These are phyloP conservation scores for Castor canadensis DNA, from an alignment of 2,113 vertebrate genomes.

Conservation along the genomic window DNA sequence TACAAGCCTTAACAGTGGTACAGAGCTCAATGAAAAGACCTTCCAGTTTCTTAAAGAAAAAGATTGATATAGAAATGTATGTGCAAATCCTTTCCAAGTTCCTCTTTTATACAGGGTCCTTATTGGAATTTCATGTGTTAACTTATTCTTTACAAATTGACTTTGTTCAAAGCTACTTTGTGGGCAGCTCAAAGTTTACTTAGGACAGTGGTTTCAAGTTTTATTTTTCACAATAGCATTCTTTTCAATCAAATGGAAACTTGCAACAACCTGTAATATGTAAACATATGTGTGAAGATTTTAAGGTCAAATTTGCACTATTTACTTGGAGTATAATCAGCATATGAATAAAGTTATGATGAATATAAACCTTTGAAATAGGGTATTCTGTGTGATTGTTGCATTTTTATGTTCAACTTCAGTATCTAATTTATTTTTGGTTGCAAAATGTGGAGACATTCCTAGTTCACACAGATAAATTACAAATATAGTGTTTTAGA, in stretches of 20 bases:
- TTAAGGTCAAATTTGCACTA: conserved; percentile 25
- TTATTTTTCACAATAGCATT: background rate
- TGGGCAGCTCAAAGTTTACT: background rate
- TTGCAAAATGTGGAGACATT: background rate
- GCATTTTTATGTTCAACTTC: background rate
- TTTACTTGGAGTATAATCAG: background rate
- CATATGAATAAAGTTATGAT: background rate
- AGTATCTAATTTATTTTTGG: conserved; percentile 45
- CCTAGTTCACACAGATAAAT: conserved; percentile 30
- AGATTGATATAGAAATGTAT: background rate
- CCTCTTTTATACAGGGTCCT: background rate
- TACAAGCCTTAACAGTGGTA: background rate
- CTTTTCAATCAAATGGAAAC: background rate
- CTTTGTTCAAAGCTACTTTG: background rate
- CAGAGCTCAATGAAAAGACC: background rate
- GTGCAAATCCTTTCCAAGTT: background rate
- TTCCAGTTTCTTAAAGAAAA: background rate
- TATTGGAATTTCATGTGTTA: background rate
- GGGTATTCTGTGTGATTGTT: background rate
- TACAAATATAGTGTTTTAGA: conserved; percentile 37
- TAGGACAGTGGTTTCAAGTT: background rate
- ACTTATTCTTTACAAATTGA: background rate
- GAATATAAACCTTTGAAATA: background rate
- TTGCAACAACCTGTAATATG: background rate
- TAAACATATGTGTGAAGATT: conserved; percentile 4